A percentile compares a stretch with the other conserved stretches of the same genome.
phyloP scores from a whole-genome alignment of 2,888 invertebrate genomes.

The Tribolium freemani region DNA sequence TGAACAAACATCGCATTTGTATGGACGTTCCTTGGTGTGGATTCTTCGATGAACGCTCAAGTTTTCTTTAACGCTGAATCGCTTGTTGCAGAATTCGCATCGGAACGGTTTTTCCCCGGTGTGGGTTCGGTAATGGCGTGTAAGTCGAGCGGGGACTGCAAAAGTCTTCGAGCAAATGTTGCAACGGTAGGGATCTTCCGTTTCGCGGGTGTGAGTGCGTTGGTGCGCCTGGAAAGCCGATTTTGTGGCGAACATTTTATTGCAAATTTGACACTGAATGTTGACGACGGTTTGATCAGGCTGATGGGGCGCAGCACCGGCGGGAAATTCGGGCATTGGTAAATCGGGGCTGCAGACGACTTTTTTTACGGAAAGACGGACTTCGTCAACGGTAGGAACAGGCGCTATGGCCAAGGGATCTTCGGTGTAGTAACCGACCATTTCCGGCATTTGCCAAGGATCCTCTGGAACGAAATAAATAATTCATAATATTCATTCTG shows the following conservation, averaged over 20 bases:
- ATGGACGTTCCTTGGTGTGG: constrained; percentile 92
- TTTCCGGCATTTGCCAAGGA: constrained; percentile 68
- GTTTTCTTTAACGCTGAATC: constrained; percentile 94
- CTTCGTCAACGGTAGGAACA: constrained; percentile 60
- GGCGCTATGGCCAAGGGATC: constrained; percentile 65
- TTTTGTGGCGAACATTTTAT: constrained; percentile 65
- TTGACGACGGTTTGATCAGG: constrained; percentile 45
- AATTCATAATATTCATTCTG: constrained; percentile 25
- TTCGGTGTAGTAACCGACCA: constrained; percentile 71
- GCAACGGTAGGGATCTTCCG: constrained; percentile 84
- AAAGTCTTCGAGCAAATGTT: constrained; percentile 93
- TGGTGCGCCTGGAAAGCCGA: constrained; percentile 63
- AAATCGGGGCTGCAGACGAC: constrained; percentile 75
- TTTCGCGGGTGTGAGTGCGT: constrained; percentile 63
- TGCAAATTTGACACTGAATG: constrained; percentile 67
- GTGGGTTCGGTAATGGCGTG: constrained; percentile 89
- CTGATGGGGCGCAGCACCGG: constrained; percentile 30
- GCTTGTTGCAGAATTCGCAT: constrained; percentile 93
- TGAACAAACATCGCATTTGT: constrained; percentile 90
- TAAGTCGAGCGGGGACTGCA: constrained; percentile 88
- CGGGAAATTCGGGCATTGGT: constrained; percentile 66
- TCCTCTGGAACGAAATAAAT: constrained; percentile 68
- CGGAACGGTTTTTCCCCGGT: constrained; percentile 90
- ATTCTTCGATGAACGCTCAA: constrained; percentile 90
- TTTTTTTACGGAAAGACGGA: constrained; percentile 66